Base-by-base conservation (phyloP, 2,888 invertebrate genomes). In the Synergus umbraculus region DNA sequence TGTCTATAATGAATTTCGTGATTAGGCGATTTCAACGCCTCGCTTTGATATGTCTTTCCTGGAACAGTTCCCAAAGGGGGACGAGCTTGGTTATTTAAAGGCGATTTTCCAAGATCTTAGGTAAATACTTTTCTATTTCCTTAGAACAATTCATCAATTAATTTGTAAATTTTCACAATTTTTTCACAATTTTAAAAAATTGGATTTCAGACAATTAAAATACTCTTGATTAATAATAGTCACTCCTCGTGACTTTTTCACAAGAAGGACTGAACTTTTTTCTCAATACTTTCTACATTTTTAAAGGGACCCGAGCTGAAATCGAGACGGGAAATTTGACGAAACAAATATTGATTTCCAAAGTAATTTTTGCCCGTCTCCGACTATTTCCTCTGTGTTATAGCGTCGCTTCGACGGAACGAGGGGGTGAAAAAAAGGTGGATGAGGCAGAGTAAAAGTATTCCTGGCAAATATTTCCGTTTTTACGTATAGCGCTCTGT, bases 401-500 rank as follows among this genome's bases (percentile, higher is more conserved):
- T 65, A 77, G 64, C 58, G 67, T 44, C 18, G 18, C 67, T 54
- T 79, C 58, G 76, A 80, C 81, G 69, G 78, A 69, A 73, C 78
- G 77, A 73, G 67, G 66, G 66, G 37, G 80, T 65, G 58, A 65
- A 44, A 63, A 65, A 65, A 76, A 79, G 77, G 73, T 44, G 69
- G 65, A 49, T 76, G 78, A 67, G 77, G 79, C 63, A 64, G 83
- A 82, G 85, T 87, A 89, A 89, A 90, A 90, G 89, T 90, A 91
- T 90, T 91, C 87, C 87, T 82, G 88, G 88, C 87, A 89, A 91
- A 91, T 91, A 90, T 91, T 90, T 91, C 88, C 90, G 88, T 89
- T 89, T 90, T 90, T 88, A 86, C 87, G 85, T 80, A 81, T 44
- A 60, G 78, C 80, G 73, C 83, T 41, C 84, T 63, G 85, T 83